Conservation (phyloP, 2,888 invertebrate species). For the Chrysina gloriosa region DNA sequence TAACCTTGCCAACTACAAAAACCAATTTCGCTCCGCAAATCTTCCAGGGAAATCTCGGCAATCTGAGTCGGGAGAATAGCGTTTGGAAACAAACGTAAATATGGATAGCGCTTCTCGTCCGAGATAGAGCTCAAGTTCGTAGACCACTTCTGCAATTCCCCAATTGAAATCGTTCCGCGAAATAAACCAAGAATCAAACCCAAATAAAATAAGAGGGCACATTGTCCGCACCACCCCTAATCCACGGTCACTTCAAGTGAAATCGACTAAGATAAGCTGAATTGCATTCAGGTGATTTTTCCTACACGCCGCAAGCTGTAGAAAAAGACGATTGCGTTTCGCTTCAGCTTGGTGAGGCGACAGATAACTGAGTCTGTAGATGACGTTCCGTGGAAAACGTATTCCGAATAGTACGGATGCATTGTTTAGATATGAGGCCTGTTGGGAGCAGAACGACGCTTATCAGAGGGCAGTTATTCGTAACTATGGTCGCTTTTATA, state of each 20-base stretch:
- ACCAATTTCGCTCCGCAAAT: slow-evolving; percentile 6
- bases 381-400: slow-evolving; percentile 23
- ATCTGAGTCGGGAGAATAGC: slow-evolving; percentile 3
- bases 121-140: slow-evolving; percentile 27
- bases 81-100: slow-evolving; percentile 11
- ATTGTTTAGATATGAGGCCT: slow-evolving; percentile 48
- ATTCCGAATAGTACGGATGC: slow-evolving; percentile 32
- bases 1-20: neutral
- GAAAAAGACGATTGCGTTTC: slow-evolving; percentile 9
- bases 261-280: slow-evolving; percentile 51
- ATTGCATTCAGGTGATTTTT: slow-evolving; percentile 26
- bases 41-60: slow-evolving; percentile 10
- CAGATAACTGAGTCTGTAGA: slow-evolving; percentile 9
- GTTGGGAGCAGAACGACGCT: slow-evolving; percentile 42
- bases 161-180: slow-evolving; percentile 49
- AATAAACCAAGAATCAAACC: slow-evolving; percentile 51
- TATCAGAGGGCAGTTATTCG: slow-evolving; percentile 49
- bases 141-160: slow-evolving; percentile 33
- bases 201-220: slow-evolving; percentile 48
- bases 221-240: slow-evolving; percentile 44
- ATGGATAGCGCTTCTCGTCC: slow-evolving; percentile 10
- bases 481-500: slow-evolving; percentile 48
- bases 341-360: neutral
- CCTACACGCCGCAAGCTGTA: slow-evolving; percentile 9
- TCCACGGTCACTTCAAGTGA: slow-evolving; percentile 51